Evolutionary conservation across 2,888 invertebrate species (phyloP).

Genomic region (Lepidocyrtoides sp.): DNA sequence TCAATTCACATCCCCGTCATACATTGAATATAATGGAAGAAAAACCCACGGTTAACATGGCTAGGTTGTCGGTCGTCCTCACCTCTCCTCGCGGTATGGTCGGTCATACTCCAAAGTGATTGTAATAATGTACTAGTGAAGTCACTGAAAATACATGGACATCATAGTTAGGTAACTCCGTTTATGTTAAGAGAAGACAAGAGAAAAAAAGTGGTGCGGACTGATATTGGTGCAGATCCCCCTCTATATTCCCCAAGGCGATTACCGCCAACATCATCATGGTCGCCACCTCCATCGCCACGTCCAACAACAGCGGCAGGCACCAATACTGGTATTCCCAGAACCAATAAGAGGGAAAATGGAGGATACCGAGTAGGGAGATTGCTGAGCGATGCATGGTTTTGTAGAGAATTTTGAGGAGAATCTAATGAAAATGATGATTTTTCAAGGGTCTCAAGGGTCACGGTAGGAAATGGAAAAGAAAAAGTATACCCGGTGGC

Average conservation of each 20-base stretch:
- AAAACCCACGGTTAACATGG: constrained; percentile 71
- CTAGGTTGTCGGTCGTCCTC: constrained; percentile 75
- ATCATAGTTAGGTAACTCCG: constrained; percentile 73
- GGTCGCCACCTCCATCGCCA: constrained; percentile 54
- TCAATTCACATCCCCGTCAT: constrained; percentile 68
- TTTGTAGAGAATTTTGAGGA: constrained; percentile 15
- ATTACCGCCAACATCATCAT: constrained; percentile 79
- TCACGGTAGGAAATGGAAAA: constrained; percentile 17
- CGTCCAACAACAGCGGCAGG: constrained; percentile 44
- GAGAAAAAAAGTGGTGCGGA: constrained; percentile 48
- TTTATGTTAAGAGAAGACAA: constrained; percentile 61
- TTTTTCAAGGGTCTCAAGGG: constrained; percentile 41
- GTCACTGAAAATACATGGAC: constrained; percentile 63
- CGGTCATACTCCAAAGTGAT: constrained; percentile 46
- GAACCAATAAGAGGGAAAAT: constrained; percentile 1
- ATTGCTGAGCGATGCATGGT: neutral
- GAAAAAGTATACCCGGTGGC: constrained; percentile 71
- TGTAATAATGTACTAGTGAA: constrained; percentile 47
- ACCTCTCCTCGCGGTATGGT: constrained; percentile 49
- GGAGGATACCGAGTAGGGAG: constrained; percentile 28
- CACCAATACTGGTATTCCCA: constrained; percentile 42
- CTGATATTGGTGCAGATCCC: constrained; percentile 69
- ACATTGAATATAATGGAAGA: constrained; percentile 46
- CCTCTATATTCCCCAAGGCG: constrained; percentile 78
- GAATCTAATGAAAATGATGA: constrained; percentile 29